Base-by-base conservation (phyloP, 2,888 invertebrate genomes). In the Pterostichus madidus region DNA sequence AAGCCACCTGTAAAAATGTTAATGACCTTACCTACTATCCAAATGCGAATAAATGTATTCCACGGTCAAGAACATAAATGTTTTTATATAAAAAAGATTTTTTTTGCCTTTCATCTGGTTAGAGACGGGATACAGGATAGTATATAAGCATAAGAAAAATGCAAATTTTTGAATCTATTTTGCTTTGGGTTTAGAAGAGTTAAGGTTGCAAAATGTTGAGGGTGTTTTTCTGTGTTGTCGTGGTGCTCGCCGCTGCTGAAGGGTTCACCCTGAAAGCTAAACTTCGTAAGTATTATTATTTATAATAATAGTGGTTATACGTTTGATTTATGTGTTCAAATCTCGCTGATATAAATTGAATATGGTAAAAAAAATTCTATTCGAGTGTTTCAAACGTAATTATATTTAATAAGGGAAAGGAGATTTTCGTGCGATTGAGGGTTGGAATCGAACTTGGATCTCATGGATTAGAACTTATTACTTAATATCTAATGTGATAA, bases 1-100 rank as follows among this genome's bases (percentile, higher is more conserved):
- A n/a, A 75, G 49, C 52, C 52, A 49, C 52, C 13, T 75, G 46
- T 75, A 32, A 52, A 71, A 71, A 52, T 24, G 75, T 75, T 49
- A 75, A 75, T 31, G 75, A 75, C 75, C 75, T 32, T n/a, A 31
- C 13, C 32, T 17, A 15, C 15, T 39, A 7, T 71, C 17, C 49
- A 2, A 49, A 32, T 13, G 44, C 68, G 44, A 71, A 71, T 71
- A 56, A 17, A 15, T 71, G 39, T 71, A 39, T 71, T 39, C 68
- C 44, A 44, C 68, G 68, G 68, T 71, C 68, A 71, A 71, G 68
- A 71, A 71, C 68, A 71, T 71, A 44, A 71, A 71, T 71, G 46
- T 71, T 71, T 71, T 71, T 35, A 64, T 32, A 24, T 15, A 44
- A 71, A 71, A 71, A 64, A 8, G 31, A 44, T 5, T 15, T 71